Evolutionary conservation across 2,888 invertebrate genomes (phyloP).

Genomic region (Bombylius major): DNA sequence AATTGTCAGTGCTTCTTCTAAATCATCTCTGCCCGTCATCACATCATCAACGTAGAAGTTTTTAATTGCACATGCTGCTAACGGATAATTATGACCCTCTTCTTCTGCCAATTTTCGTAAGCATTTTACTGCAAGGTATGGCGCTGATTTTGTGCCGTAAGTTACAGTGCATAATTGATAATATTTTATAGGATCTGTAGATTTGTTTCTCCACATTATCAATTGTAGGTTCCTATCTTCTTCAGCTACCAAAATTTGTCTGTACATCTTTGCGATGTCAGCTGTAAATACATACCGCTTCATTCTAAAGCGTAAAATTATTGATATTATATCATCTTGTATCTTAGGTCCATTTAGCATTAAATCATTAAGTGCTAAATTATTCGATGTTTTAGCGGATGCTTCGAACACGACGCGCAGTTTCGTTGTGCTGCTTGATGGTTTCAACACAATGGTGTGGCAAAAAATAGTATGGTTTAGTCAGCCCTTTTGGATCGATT

Average conservation of each 20-base stretch:
- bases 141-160: constrained; percentile 8
- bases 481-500: background rate
- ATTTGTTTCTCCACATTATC: constrained; percentile 8
- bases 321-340: background rate
- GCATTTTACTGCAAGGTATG: constrained; percentile 1
- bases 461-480: background rate
- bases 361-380: background rate
- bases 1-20: constrained; percentile 4
- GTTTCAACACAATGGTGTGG: background rate
- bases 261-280: constrained; percentile 11
- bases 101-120: constrained; percentile 11
- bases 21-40: too few species aligned
- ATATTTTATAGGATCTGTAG: constrained; percentile 1
- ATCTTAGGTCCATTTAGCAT: background rate
- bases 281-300: background rate
- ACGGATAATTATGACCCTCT: constrained; percentile 8
- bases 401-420: background rate
- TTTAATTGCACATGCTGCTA: background rate
- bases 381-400: background rate
- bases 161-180: constrained; percentile 2
- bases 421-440: background rate
- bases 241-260: constrained; percentile 1
- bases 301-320: background rate
- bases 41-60: too few species aligned
- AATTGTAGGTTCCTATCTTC: constrained; percentile 6